Conservation (phyloP, 2,888 invertebrate genomes). For the Nephrotoma guestfalica region DNA sequence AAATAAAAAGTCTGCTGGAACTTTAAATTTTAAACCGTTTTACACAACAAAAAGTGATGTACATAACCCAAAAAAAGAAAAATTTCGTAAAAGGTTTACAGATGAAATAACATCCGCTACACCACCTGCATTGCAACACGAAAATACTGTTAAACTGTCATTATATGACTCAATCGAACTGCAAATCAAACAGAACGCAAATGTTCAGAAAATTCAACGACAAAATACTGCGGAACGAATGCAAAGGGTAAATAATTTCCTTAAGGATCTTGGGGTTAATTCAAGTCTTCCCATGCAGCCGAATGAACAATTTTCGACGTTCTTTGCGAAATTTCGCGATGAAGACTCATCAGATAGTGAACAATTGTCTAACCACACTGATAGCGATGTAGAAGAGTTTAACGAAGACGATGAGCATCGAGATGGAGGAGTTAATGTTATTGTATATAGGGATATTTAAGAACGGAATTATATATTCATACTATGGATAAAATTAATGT, state of each 20-base stretch:
- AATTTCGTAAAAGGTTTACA: not conserved
- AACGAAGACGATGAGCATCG: conserved; percentile 1
- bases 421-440: not conserved
- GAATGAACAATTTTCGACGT: not conserved
- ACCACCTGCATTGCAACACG: conserved; percentile 5
- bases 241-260: not conserved
- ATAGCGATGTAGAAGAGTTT: not conserved
- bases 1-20: not conserved
- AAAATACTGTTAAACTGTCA: not conserved
- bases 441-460: not conserved
- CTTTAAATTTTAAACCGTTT: conserved; percentile 5
- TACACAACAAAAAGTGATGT: conserved; percentile 8
- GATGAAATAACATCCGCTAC: conserved; percentile 8
- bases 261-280: not conserved
- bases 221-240: conserved; percentile 4
- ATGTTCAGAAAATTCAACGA: not conserved
- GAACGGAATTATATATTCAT: too few species aligned
- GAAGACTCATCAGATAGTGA: not conserved
- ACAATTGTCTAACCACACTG: not conserved
- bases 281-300: not conserved
- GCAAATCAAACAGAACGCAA: conserved; percentile 5
- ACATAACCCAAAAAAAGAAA: conserved; percentile 7
- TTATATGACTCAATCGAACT: conserved; percentile 7
- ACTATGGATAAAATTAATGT: too few species aligned
- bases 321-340: conserved; percentile 7